Evolutionary conservation across 2,888 invertebrate genomes (phyloP).

Genomic region (Listrodromus nycthemerus): DNA sequence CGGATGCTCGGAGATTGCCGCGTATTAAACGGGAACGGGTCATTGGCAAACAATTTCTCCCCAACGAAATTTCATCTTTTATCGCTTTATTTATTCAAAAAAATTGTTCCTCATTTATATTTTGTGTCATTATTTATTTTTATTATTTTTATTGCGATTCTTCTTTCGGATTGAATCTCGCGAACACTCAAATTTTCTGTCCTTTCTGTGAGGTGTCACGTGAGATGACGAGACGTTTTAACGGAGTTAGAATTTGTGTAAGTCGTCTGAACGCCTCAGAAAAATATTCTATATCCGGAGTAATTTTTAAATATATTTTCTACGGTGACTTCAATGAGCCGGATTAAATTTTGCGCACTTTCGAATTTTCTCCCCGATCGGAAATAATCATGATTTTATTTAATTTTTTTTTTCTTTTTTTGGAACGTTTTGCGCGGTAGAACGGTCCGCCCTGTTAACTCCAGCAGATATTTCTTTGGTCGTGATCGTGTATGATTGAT

Average conservation of each 20-base stretch:
- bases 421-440: conserved; percentile 5
- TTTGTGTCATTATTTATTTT: no score
- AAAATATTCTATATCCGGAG: no score
- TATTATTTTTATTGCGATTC: no score
- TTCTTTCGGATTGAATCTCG: no score
- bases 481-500: conserved; percentile 81
- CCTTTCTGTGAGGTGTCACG: no score
- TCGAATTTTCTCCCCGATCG: not conserved
- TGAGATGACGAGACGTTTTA: no score
- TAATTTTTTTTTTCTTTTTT: conserved; percentile 24
- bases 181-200: no score
- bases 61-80: not conserved
- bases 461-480: conserved; percentile 50
- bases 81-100: not conserved
- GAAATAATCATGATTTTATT: not conserved
- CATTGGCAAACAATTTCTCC: not conserved
- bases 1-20: not conserved
- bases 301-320: no score
- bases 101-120: no score
- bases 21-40: not conserved
- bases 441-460: conserved; percentile 29
- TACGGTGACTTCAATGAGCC: no score
- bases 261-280: no score
- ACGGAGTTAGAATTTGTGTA: no score
- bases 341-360: not conserved